Base-by-base conservation (phyloP, 1,140 invertebrate species). In the Polyergus mexicanus region DNA sequence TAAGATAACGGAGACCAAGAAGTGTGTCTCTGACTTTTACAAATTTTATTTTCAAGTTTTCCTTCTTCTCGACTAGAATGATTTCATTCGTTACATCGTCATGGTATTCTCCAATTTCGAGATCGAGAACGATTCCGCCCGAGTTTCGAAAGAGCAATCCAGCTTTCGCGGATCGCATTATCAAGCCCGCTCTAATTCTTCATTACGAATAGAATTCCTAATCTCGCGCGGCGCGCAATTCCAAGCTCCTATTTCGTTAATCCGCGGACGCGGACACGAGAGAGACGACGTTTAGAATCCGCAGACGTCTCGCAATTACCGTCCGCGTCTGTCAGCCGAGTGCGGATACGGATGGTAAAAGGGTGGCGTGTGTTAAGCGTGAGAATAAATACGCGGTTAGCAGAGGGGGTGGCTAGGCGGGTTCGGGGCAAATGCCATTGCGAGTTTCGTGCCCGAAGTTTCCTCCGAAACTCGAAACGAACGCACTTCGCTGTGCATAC, bases 301-400 rank as follows among this genome's bases (percentile, higher is more conserved):
- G 41, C 38, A 72, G 78, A 74, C 56, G 68, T 56, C 32, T 83
- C 54, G 78, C 54, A 83, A 83, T 83, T 83, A 83, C 68, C 68
- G 38, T 5, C 38, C 41, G 66, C 68, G 78, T 83, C 38, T 74
- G 78, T 83, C 78, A 83, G 28, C 68, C 44, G 54, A 60, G 13
- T 22, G 35, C 76, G 35, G 32, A 7, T 16, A 38, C 4, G 22
- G 38, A 44, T 11, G 25, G 54, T 83, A 74, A 83, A 83, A 83
- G 78, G 68, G 7, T 72, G 38, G 56, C 54, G 66, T 83, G 47
- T 80, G 78, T 60, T 83, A 83, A 83, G 78, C 78, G 38, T 38
- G 68, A 74, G 68, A 83, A 83, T 83, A 83, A 83, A 83, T 83
- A 83, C 68, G 68, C 54, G 78, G 78, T 83, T 83, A 74, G 38